phyloP scores from a whole-genome alignment of 2,797 vertebrate species.

The Pipistrellus pygmaeus region DNA sequence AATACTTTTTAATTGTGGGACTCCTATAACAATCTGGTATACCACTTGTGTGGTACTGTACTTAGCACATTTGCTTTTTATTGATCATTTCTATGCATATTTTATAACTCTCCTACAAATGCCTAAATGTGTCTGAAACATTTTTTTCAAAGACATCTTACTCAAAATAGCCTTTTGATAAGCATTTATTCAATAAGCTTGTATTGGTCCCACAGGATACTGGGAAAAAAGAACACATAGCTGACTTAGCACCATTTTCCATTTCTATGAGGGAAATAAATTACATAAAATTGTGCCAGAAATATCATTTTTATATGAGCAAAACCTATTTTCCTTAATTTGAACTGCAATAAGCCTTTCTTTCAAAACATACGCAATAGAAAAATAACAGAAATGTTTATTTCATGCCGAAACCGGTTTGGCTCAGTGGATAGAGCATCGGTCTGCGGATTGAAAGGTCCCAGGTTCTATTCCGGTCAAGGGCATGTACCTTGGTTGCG shows the following conservation, averaged over 20 bases:
- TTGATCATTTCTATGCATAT: conserved; percentile 49
- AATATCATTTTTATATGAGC: not conserved
- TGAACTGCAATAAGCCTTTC: not conserved
- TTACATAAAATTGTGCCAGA: not conserved
- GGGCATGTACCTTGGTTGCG: no score
- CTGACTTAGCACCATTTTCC: not conserved
- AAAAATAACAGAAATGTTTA: not conserved
- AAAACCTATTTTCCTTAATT: not conserved
- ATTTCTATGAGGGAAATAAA: not conserved
- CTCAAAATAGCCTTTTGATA: conserved; percentile 64
- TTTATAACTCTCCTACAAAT: conserved; percentile 53
- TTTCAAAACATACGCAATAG: not conserved
- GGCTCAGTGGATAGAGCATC: no score
- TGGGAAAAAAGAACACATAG: not conserved
- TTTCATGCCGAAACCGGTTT: not conserved
- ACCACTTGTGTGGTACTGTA: not conserved
- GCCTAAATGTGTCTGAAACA: conserved; percentile 42
- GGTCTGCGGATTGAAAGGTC: no score
- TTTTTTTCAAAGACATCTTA: conserved; percentile 59
- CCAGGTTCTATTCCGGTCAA: no score
- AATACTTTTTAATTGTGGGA: not conserved
- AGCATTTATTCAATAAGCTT: conserved; percentile 46
- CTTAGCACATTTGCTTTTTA: conserved; percentile 1
- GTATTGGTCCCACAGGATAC: not conserved
- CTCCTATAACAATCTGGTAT: not conserved